Evolutionary conservation across 2,113 vertebrate genomes (phyloP).

Genomic region (Myrmecobius fasciatus): DNA sequence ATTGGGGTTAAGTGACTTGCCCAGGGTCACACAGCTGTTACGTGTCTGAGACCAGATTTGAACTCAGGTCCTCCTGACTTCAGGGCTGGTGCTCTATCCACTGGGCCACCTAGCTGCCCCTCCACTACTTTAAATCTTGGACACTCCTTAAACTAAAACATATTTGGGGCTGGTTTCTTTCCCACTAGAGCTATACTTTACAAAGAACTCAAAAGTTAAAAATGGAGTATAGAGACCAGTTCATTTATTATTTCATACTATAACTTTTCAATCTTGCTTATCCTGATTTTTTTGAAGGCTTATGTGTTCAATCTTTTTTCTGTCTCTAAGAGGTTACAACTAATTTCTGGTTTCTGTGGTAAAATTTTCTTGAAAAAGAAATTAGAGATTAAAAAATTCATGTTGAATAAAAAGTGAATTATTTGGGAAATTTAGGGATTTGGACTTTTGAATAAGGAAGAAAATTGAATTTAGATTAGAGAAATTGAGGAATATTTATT

Average conservation of each 20-base stretch:
- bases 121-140: background rate
- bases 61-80: too few species aligned
- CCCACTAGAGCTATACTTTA: background rate
- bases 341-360: background rate
- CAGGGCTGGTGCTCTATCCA: too few species aligned
- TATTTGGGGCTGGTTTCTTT: background rate
- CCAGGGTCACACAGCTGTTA: too few species aligned
- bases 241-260: background rate
- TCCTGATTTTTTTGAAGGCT: background rate
- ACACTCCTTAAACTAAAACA: background rate
- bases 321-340: background rate
- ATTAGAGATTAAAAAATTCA: background rate
- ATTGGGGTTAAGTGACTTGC: too few species aligned
- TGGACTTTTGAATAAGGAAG: background rate
- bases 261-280: background rate
- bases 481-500: background rate
- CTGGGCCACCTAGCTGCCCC: too few species aligned
- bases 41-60: too few species aligned
- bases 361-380: background rate
- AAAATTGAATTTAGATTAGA: background rate
- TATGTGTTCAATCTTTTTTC: background rate
- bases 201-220: background rate
- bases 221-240: background rate
- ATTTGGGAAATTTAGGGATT: background rate
- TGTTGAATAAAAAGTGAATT: background rate